A percentile compares a stretch with the other conserved stretches of the same genome.
These are phyloP conservation scores for Streblospio benedicti DNA, from an alignment of 1,140 invertebrate species.

Conservation along the genomic window DNA sequence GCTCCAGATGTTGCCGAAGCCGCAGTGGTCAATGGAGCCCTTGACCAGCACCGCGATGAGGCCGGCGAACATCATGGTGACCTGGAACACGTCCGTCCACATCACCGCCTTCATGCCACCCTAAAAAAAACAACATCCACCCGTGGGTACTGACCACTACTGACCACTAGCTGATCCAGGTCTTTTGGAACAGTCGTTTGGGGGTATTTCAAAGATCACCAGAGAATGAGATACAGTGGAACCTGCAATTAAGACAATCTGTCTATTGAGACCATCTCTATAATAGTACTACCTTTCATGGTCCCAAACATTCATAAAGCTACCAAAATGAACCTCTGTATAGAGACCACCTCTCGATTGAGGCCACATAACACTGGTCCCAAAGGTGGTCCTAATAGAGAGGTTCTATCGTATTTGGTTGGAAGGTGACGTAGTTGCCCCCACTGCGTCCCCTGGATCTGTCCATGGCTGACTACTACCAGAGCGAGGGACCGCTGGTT, in stretches of 20 bases:
- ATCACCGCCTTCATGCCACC: conserved; percentile 92
- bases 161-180: background rate
- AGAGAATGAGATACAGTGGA: background rate
- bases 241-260: background rate
- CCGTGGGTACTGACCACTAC: background rate
- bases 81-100: conserved; percentile 78
- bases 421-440: too few species aligned
- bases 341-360: too few species aligned
- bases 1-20: conserved; percentile 59
- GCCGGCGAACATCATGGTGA: conserved; percentile 73
- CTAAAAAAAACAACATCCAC: conserved; percentile 47
- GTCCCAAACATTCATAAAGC: too few species aligned
- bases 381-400: too few species aligned
- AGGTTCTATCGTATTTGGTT: too few species aligned
- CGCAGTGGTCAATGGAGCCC: conserved; percentile 63
- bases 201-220: background rate
- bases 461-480: too few species aligned
- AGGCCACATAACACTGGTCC: too few species aligned
- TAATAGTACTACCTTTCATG: background rate
- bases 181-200: background rate
- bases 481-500: too few species aligned
- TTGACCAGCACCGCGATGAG: conserved; percentile 67
- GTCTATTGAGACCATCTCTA: background rate
- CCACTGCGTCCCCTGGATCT: too few species aligned
- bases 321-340: too few species aligned